Base-by-base conservation (phyloP, 2,888 invertebrate species). In the Xiphydria camelus region DNA sequence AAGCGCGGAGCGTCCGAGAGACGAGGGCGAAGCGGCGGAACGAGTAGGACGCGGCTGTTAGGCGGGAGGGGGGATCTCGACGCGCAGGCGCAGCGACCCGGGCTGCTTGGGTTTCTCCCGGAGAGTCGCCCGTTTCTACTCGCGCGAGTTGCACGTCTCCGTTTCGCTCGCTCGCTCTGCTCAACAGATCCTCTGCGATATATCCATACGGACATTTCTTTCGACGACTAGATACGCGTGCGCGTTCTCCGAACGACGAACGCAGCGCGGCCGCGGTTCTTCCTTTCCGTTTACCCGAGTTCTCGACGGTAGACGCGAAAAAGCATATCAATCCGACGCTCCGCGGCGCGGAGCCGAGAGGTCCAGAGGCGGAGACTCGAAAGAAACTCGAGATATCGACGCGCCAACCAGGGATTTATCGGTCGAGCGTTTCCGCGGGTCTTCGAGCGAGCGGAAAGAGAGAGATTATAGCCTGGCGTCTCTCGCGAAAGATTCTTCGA, bases 1-100 rank as follows among this genome's bases (percentile, higher is more conserved):
- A 45, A 49, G 41, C 37, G 45, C 46, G 44, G 79, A 78, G 77
- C 78, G 73, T 77, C 75, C 75, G 71, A 68, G 75, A 70, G 45
- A 23, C 40, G 45, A 45, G 38, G 33, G 44, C 29, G 45, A 38
- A 40, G 35, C 14, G 18, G 19, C 20, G 20, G 43, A 29, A 39
- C 35, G 20, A 21, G 45, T 41, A 35, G 47, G 46, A 29, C 42
- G 45, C 42, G 15, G 9, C 19, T 10, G 46, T 15, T 15, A 29
- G 40, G 46, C 23, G 45, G 33, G 29, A 14, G 29, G 29, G 29
- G 26, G 29, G 14, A 29, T 29, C 12, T 12, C 29, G 12, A 22
- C 49, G 61, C 68, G 69, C 69, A 69, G 51, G 68, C 69, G 69
- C 67, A 62, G 57, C 61, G 45, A 57, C 50, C 47, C 39, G 41